Percentiles rank a stretch among this genome's conserved stretches.
Conservation (phyloP, 2,888 invertebrate genomes). For the Taphrorychus bicolor region DNA sequence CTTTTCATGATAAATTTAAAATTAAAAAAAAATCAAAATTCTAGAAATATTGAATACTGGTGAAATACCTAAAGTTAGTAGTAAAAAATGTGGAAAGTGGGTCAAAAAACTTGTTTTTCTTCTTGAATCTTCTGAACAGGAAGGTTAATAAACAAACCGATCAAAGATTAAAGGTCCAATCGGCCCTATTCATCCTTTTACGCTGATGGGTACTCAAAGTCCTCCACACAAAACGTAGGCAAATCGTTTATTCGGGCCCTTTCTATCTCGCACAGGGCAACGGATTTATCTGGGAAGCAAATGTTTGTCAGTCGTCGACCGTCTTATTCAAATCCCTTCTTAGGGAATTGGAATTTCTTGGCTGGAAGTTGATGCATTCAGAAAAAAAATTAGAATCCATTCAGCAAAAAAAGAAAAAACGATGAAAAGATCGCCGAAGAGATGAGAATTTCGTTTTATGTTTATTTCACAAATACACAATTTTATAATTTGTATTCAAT, state of each 20-base stretch:
- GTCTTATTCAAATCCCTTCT: neutral
- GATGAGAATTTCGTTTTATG: too few relatives aligned
- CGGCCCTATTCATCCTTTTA: conserved; percentile 17
- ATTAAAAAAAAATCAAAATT: too few relatives aligned
- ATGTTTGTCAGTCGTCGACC: neutral
- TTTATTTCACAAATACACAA: too few relatives aligned
- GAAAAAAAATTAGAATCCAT: neutral
- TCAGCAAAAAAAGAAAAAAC: neutral
- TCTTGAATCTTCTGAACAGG: too few relatives aligned
- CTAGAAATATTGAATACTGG: too few relatives aligned
- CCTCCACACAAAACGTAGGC: conserved; percentile 12
- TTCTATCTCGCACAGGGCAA: neutral
- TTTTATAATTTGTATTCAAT: too few relatives aligned
- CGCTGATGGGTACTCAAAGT: conserved; percentile 7
- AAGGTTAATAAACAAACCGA: neutral
- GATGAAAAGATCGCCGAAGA: too few relatives aligned
- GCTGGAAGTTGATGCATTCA: neutral
- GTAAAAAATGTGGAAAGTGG: too few relatives aligned
- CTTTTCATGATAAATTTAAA: too few relatives aligned
- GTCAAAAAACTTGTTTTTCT: too few relatives aligned
- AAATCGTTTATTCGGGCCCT: conserved; percentile 15
- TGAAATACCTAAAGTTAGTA: too few relatives aligned
- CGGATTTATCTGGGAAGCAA: neutral
- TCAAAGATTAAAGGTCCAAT: conserved; percentile 16
- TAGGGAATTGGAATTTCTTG: neutral